Evolutionary conservation across 2,113 vertebrate genomes (phyloP).

Genomic region (Pimephales promelas): DNA sequence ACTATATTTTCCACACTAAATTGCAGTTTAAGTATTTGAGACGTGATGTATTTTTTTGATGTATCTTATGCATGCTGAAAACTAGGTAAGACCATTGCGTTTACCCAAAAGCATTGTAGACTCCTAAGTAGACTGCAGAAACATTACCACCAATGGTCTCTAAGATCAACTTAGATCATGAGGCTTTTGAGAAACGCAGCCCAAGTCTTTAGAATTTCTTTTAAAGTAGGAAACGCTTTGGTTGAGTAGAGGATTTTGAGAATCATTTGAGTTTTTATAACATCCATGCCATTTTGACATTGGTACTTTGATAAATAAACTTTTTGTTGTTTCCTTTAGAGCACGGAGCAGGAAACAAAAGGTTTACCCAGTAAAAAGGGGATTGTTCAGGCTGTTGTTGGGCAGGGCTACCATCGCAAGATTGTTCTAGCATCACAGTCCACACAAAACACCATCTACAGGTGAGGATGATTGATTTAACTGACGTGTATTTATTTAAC

Average conservation of each 20-base stretch:
- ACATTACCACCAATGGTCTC: too few relatives aligned
- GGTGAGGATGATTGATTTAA: constrained; percentile 73
- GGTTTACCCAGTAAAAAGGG: constrained; percentile 97
- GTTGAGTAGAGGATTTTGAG: not conserved
- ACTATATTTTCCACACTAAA: not conserved
- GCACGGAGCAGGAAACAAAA: constrained; percentile 95
- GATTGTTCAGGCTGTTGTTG: constrained; percentile 96
- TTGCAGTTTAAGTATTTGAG: not conserved
- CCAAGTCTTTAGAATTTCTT: too few relatives aligned
- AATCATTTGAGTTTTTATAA: not conserved
- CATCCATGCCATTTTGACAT: too few relatives aligned
- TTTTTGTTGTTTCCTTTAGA: constrained; percentile 69
- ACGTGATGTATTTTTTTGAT: not conserved
- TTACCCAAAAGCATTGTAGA: too few relatives aligned
- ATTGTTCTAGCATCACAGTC: constrained; percentile 96
- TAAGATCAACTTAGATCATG: too few relatives aligned
- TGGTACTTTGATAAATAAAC: not conserved
- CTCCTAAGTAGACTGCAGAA: too few relatives aligned
- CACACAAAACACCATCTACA: constrained; percentile 92
- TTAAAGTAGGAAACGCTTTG: not conserved
- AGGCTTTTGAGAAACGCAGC: too few relatives aligned
- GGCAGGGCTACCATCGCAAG: constrained; percentile 97
- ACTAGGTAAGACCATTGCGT: too few relatives aligned
- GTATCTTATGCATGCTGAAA: too few relatives aligned
- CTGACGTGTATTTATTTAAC: not conserved